Percentiles rank a stretch among this genome's conserved stretches.
Evolutionary conservation across 92 coral and sea anemone genomes (phyloP).

Genomic region (Metridium senile): DNA sequence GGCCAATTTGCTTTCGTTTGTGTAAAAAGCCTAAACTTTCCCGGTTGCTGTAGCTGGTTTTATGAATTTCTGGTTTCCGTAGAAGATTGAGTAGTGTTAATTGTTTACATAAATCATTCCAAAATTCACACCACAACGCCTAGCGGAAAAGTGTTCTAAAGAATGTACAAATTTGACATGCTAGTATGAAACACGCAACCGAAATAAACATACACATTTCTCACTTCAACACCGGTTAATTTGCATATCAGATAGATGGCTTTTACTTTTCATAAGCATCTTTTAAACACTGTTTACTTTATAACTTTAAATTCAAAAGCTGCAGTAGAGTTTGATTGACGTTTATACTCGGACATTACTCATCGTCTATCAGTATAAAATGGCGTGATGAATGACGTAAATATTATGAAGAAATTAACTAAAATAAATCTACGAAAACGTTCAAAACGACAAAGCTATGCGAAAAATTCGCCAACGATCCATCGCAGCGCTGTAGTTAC

Average conservation of each 20-base stretch:
- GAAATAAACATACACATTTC: background rate
- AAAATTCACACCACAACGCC: background rate
- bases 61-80: background rate
- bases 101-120: background rate
- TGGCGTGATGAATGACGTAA: constrained; percentile 1
- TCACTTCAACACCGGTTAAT: background rate
- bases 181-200: background rate
- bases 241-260: background rate
- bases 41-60: background rate
- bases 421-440: background rate
- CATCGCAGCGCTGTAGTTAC: background rate
- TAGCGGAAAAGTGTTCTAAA: background rate
- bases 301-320: background rate
- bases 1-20: constrained; percentile 2
- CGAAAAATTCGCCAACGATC: background rate
- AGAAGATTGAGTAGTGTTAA: background rate
- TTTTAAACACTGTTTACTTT: background rate
- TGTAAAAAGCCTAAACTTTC: background rate
- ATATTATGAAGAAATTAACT: background rate
- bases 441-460: background rate
- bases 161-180: background rate
- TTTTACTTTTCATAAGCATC: background rate
- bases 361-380: background rate
- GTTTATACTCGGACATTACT: background rate
- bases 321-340: constrained; percentile 5